Conservation (phyloP, 2,888 invertebrate species). For the Eupeodes luniger region DNA sequence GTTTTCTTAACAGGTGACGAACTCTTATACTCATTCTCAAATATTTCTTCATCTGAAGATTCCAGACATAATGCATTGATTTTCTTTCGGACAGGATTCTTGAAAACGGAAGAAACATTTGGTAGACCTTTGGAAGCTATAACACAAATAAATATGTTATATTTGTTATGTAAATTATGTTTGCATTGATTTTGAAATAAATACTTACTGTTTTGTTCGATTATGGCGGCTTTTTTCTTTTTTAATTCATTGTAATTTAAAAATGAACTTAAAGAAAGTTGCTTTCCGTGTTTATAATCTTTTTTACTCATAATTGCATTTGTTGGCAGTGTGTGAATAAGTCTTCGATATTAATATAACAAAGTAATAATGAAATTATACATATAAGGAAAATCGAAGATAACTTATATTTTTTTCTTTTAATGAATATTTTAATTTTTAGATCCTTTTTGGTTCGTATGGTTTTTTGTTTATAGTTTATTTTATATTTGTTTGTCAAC, state of each 20-base stretch:
- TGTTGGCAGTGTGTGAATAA: not conserved
- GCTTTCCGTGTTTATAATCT: conserved; percentile 71
- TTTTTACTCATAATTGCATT: conserved; percentile 51
- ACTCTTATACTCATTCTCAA: not conserved
- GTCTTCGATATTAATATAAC: not conserved
- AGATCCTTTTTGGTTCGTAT: too few relatives aligned
- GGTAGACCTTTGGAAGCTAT: not conserved
- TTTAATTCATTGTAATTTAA: conserved; percentile 77
- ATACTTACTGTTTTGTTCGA: not conserved
- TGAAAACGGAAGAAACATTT: not conserved
- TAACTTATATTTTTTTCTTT: too few relatives aligned
- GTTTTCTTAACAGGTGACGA: not conserved
- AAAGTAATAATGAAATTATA: too few relatives aligned
- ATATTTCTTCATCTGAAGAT: conserved; percentile 62
- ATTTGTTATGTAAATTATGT: not conserved
- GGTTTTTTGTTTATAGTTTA: too few relatives aligned
- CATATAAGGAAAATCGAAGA: too few relatives aligned
- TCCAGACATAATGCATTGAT: conserved; percentile 63
- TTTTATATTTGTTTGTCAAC: too few relatives aligned
- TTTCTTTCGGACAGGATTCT: conserved; percentile 33
- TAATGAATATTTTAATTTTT: too few relatives aligned
- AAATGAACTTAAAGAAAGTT: conserved; percentile 80
- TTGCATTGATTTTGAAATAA: not conserved
- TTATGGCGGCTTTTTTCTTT: conserved; percentile 34
- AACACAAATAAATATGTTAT: not conserved